Percentiles rank a stretch among this genome's conserved stretches.
phyloP scores from a whole-genome alignment of 1,140 invertebrate species.

The Drosophila bocki region DNA sequence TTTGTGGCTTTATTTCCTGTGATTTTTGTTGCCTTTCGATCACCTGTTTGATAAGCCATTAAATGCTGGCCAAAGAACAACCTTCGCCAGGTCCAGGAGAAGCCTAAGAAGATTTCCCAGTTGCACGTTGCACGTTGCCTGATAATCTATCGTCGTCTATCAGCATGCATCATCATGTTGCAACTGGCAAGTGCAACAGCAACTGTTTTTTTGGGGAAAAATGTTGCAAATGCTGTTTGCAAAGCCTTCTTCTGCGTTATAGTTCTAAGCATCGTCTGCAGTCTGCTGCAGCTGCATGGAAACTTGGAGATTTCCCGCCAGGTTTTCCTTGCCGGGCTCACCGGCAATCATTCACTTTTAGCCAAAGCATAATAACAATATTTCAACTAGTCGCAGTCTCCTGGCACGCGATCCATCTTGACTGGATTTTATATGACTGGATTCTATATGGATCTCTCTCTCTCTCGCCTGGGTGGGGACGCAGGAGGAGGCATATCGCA shows the following conservation, averaged over 20 bases:
- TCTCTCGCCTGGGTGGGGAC: background rate
- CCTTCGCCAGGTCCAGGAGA: constrained; percentile 26
- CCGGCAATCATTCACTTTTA: constrained; percentile 81
- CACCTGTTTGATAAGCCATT: constrained; percentile 42
- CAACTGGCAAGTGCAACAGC: constrained; percentile 65
- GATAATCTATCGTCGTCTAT: constrained; percentile 82
- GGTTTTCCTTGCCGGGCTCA: constrained; percentile 8
- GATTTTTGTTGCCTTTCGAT: constrained; percentile 31
- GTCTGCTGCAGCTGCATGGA: constrained; percentile 55
- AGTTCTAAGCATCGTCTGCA: constrained; percentile 36
- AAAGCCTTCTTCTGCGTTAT: constrained; percentile 48
- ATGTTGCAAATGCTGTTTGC: constrained; percentile 40
- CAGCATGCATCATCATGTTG: constrained; percentile 78
- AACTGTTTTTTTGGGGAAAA: constrained; percentile 30
- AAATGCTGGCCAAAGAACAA: constrained; percentile 45
- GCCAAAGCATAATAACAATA: constrained; percentile 82
- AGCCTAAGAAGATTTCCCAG: constrained; percentile 8
- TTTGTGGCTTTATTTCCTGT: constrained; percentile 25
- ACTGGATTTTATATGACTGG: constrained; percentile 25
- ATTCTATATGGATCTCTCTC: constrained; percentile 4
- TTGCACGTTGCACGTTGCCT: constrained; percentile 30
- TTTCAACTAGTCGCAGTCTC: constrained; percentile 80
- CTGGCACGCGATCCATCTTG: constrained; percentile 80
- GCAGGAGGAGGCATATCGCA: constrained; percentile 11
- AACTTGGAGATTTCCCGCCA: background rate